These are phyloP conservation scores for Bombus confusus DNA, from an alignment of 1,140 invertebrate species.

Conservation along the genomic window DNA sequence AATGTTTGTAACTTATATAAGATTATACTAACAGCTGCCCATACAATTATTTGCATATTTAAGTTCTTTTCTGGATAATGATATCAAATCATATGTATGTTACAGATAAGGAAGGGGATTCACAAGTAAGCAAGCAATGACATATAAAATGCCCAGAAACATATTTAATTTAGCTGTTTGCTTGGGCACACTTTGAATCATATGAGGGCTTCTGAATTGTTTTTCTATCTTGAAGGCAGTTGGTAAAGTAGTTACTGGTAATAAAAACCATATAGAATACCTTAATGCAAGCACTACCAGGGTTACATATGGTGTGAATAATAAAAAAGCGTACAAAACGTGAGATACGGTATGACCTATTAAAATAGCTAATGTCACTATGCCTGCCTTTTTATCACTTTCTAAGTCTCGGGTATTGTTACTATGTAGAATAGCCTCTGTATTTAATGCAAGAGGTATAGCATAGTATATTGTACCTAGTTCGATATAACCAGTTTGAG, in stretches of 20 bases:
- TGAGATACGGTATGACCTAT: constrained; percentile 95
- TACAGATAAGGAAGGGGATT: constrained; percentile 78
- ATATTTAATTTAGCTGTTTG: constrained; percentile 95
- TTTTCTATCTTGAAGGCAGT: constrained; percentile 95
- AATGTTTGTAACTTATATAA: neutral
- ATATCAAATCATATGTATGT: constrained; percentile 42
- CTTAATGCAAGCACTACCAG: constrained; percentile 92
- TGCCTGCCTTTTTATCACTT: constrained; percentile 91
- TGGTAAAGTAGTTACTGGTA: constrained; percentile 93
- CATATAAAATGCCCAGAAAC: constrained; percentile 94
- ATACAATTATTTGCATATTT: neutral
- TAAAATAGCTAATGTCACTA: constrained; percentile 96
- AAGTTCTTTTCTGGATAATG: constrained; percentile 5
- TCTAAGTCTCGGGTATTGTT: constrained; percentile 97
- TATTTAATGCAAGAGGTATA: constrained; percentile 95
- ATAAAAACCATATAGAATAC: constrained; percentile 93
- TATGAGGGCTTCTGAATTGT: constrained; percentile 90
- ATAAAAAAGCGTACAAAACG: constrained; percentile 93
- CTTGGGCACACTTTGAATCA: constrained; percentile 91
- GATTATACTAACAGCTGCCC: constrained; percentile 32
- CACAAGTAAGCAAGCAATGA: constrained; percentile 86
- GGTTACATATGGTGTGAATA: constrained; percentile 96
- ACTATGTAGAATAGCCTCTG: constrained; percentile 96
- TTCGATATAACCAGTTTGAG: constrained; percentile 93
- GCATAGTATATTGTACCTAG: constrained; percentile 96